These are phyloP conservation scores for Anthrax anthrax DNA, from an alignment of 2,888 invertebrate genomes.

Conservation along the genomic window DNA sequence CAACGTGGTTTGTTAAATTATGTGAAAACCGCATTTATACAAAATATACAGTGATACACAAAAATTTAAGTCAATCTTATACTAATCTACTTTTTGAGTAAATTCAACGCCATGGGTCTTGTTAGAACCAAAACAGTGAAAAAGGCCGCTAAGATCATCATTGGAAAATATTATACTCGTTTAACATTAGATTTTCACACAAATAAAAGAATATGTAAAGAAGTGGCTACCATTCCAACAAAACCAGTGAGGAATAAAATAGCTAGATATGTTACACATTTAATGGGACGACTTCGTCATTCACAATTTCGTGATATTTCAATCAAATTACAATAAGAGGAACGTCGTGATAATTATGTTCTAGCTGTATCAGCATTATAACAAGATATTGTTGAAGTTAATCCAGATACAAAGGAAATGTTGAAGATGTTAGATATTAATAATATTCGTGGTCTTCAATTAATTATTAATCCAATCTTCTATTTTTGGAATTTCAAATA, in stretches of 20 bases:
- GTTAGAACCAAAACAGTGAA: constrained; percentile 99
- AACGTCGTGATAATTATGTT: constrained; percentile 98
- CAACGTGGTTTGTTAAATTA: too few relatives aligned
- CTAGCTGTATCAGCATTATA: constrained; percentile 94
- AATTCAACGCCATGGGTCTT: constrained; percentile 49
- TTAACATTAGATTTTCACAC: constrained; percentile 97
- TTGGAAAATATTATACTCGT: constrained; percentile 98
- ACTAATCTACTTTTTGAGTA: not conserved
- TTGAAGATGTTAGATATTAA: constrained; percentile 93
- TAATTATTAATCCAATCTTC: too few relatives aligned
- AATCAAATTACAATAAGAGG: constrained; percentile 99
- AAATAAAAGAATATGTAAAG: constrained; percentile 98
- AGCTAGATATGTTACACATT: constrained; percentile 97
- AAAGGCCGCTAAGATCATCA: constrained; percentile 97
- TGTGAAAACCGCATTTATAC: too few relatives aligned
- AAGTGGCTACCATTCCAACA: constrained; percentile 97
- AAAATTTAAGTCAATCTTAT: too few relatives aligned
- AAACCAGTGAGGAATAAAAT: constrained; percentile 97
- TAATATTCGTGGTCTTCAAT: constrained; percentile 81
- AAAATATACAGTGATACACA: too few relatives aligned
- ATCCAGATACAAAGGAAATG: constrained; percentile 98
- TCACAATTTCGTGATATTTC: constrained; percentile 98
- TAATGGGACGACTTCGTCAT: constrained; percentile 97
- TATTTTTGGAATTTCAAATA: too few relatives aligned
- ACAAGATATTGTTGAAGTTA: constrained; percentile 94